Evolutionary conservation across 2,888 invertebrate genomes (phyloP), one percentile per base, ranked within the genome.

Genomic region (Drosophila neoperkinsi): DNA sequence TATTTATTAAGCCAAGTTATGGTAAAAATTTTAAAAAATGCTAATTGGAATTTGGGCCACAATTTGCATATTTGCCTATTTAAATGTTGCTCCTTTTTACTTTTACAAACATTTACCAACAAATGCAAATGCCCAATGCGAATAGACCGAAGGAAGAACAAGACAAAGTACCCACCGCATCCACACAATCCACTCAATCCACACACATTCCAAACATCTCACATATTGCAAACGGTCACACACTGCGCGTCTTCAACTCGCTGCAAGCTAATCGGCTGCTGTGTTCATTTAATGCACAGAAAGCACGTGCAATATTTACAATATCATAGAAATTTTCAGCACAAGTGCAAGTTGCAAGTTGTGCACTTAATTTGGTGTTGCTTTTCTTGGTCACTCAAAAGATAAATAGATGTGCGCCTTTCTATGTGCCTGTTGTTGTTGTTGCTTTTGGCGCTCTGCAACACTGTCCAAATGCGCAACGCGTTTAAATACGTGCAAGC

Each of bases 341-440:
- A n/a, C 36, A n/a, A 10, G 4, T 41, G 10, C n/a, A 41, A 41
- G 10, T 38, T 38, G 18, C 38, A 38, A 38, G 36, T 38, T 38
- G 18, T 18, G 38, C 38, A 38, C 18, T n/a, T 1, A n/a, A 41
- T 10, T 41, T n/a, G 9, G 10, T 10, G 7, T 41, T 41, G 9
- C 18, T 18, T 18, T 41, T 41, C n/a, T 2, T 10, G 10, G 10
- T 41, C 4, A 38, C 38, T 2, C 38, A 9, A n/a, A 10, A 41
- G 41, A 18, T 5, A n/a, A n/a, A 3, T 18, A 10, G n/a, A 41
- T n/a, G n/a, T 2, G 1, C 10, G 1, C n/a, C 0, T 0, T 10
- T n/a, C 18, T 5, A 41, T 10, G 41, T 41, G 7, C 16, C 10
- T 36, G 36, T 38, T 38, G 1, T n/a, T n/a, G 4, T 10, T 41